A percentile compares a stretch with the other conserved stretches of the same genome.
Conservation (phyloP, 2,888 invertebrate species). For the Volucella inanis region DNA sequence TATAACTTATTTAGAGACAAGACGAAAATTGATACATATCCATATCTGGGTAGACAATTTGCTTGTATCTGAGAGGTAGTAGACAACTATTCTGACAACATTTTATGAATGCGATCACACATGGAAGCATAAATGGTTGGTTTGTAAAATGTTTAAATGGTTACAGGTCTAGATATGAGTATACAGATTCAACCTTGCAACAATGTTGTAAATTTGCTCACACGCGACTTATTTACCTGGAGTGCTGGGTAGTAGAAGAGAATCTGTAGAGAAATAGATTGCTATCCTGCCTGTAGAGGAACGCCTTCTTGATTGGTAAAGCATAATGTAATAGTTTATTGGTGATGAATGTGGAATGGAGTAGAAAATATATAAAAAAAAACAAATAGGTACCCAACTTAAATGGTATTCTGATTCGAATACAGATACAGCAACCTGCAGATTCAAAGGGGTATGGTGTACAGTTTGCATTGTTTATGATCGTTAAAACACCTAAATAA, state of each 20-base stretch:
- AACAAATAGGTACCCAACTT: not conserved
- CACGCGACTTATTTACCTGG: constrained; percentile 32
- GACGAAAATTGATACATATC: constrained; percentile 55
- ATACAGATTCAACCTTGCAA: constrained; percentile 41
- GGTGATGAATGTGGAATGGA: constrained; percentile 61
- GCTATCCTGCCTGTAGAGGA: constrained; percentile 18
- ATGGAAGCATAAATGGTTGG: not conserved
- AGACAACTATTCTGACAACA: not conserved
- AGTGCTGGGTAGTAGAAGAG: constrained; percentile 1
- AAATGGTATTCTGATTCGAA: constrained; percentile 7
- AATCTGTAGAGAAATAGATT: constrained; percentile 1
- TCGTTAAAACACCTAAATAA: constrained; percentile 53
- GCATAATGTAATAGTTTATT: constrained; percentile 59
- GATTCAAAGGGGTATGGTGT: constrained; percentile 1
- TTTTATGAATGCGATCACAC: constrained; percentile 20
- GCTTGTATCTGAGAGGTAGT: constrained; percentile 10
- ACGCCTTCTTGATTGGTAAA: constrained; percentile 48
- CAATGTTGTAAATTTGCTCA: constrained; percentile 57
- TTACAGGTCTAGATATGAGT: too few relatives aligned
- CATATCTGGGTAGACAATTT: constrained; percentile 42
- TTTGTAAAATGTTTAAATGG: too few relatives aligned
- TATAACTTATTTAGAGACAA: constrained; percentile 56
- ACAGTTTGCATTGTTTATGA: constrained; percentile 37
- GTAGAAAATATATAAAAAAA: not conserved
- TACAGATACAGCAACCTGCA: not conserved